Evolutionary conservation across 2,113 vertebrate species (phyloP).

Genomic region (Melanerpes aurifrons): DNA sequence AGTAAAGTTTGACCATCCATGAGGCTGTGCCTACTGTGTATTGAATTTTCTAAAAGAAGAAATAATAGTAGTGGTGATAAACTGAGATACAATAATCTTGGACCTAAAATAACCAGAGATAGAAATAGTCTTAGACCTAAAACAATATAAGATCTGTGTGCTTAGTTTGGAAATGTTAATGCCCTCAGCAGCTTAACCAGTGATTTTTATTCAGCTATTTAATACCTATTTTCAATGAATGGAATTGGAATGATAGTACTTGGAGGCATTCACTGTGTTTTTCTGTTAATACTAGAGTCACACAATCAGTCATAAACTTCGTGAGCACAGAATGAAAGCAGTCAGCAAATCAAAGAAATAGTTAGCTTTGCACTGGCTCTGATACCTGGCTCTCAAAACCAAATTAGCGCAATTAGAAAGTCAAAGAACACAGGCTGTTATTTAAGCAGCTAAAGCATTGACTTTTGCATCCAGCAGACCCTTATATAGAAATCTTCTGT

Average conservation of each 20-base stretch:
- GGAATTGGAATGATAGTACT: background rate
- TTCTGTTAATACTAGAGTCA: background rate
- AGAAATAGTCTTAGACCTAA: background rate
- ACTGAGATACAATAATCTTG: background rate
- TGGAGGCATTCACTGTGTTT: background rate
- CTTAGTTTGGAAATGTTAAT: background rate
- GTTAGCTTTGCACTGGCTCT: background rate
- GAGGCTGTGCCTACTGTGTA: background rate
- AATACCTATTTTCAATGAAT: background rate
- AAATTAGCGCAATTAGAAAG: background rate
- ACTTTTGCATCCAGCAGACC: background rate
- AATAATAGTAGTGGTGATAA: background rate
- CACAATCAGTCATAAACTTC: background rate
- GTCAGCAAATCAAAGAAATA: background rate
- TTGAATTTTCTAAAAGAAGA: constrained; percentile 4
- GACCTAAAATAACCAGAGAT: background rate
- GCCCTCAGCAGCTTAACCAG: background rate
- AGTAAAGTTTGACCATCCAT: constrained; percentile 61
- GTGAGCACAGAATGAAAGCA: background rate
- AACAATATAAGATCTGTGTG: background rate
- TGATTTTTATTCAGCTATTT: constrained; percentile 14
- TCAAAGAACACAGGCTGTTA: background rate
- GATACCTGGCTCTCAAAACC: background rate
- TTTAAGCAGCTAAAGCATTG: background rate
- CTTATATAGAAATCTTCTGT: background rate